Percentiles rank a stretch among this genome's conserved stretches.
These are phyloP conservation scores for Drosophila serrata DNA, from an alignment of 1,140 invertebrate genomes.

Conservation along the genomic window DNA sequence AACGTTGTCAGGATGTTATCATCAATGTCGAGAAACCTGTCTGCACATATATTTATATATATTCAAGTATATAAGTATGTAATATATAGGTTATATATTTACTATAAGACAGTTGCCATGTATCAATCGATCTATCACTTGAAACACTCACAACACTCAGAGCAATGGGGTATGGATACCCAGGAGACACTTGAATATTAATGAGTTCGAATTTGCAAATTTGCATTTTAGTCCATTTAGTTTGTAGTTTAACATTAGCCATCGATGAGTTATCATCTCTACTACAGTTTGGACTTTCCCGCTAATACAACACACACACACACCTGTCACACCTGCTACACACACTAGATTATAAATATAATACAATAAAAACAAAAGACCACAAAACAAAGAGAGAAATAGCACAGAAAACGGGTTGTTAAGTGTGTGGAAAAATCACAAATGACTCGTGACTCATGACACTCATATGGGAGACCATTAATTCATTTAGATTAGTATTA, in stretches of 20 bases:
- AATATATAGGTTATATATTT: not conserved
- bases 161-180: not conserved
- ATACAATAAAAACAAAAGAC: not conserved
- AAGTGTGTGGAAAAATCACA: constrained; percentile 31
- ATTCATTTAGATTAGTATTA: constrained; percentile 34
- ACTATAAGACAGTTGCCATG: not conserved
- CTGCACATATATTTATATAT: no score
- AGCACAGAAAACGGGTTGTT: not conserved
- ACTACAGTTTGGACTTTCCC: constrained; percentile 21
- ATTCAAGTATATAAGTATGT: not conserved
- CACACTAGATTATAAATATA: constrained; percentile 20
- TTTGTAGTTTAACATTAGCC: constrained; percentile 27
- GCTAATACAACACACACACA: not conserved
- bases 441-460: constrained; percentile 37
- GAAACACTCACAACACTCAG: not conserved
- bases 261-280: constrained; percentile 40
- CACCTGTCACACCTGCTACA: constrained; percentile 31
- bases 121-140: constrained; percentile 2
- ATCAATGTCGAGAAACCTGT: constrained; percentile 2
- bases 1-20: constrained; percentile 13
- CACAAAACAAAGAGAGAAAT: not conserved
- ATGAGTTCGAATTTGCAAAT: constrained; percentile 54
- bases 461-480: constrained; percentile 10
- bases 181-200: constrained; percentile 46
- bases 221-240: constrained; percentile 46